A percentile compares a stretch with the other conserved stretches of the same genome.
Conservation (phyloP, 2,888 invertebrate genomes). For the Pimpla rufipes region DNA sequence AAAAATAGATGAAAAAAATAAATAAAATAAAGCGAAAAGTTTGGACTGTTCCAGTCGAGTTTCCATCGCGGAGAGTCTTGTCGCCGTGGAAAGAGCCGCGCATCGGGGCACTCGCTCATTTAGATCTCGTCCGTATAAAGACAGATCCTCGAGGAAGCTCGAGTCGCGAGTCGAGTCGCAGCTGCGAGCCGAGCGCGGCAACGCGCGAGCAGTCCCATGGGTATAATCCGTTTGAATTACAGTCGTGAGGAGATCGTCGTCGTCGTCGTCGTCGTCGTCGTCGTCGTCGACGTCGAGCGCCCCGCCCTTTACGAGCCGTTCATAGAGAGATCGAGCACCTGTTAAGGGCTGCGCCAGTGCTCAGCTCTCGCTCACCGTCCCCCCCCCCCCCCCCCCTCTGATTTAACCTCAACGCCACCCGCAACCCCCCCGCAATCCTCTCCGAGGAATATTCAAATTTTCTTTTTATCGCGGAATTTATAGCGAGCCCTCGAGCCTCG, state of each 20-base stretch:
- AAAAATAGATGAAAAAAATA: too few relatives aligned
- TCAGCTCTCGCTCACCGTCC: neutral
- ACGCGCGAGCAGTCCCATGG: slow-evolving; percentile 69
- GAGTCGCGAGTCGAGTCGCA: neutral
- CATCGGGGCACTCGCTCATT: slow-evolving; percentile 77
- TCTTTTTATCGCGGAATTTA: slow-evolving; percentile 58
- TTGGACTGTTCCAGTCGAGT: neutral
- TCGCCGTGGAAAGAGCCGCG: slow-evolving; percentile 14
- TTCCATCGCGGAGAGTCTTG: too few relatives aligned
- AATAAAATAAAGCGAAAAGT: neutral
- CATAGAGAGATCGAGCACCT: slow-evolving; percentile 79
- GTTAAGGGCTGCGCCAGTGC: slow-evolving; percentile 70
- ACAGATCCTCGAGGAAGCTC: slow-evolving; percentile 53
- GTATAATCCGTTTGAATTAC: slow-evolving; percentile 84
- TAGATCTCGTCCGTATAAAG: slow-evolving; percentile 77
- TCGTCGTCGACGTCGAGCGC: slow-evolving; percentile 35
- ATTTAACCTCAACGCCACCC: slow-evolving; percentile 9
- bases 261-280: slow-evolving; percentile 8
- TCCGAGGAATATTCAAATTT: slow-evolving; percentile 52
- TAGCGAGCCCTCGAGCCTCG: slow-evolving; percentile 37
- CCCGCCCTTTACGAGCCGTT: slow-evolving; percentile 72
- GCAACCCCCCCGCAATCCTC: neutral
- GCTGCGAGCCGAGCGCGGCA: neutral
- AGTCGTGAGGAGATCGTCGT: slow-evolving; percentile 59
- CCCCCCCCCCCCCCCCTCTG: neutral